Base-by-base conservation (phyloP, 2,888 invertebrate genomes). In the Stenodema calcarata region DNA sequence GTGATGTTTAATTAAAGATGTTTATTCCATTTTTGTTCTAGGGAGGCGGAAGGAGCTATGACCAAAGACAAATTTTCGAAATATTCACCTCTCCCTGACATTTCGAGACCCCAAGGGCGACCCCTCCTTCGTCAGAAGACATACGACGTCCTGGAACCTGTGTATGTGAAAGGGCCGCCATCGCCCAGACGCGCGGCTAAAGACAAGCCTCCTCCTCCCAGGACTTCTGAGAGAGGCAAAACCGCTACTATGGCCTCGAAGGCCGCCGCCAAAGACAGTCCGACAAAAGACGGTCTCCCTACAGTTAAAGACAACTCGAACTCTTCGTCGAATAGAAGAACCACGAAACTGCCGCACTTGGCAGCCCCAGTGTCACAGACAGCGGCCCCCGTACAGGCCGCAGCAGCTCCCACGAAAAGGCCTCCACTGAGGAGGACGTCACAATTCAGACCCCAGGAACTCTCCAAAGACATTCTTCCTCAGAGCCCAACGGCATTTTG, bases 131-230 rank as follows among this genome's bases (percentile, higher is more conserved):
- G 88, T 47, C 86, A 88, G 50, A 86, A 83, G 81, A 88, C 88
- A 16, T 88, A 88, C 85, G 87, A 88, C 41, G 88, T 88, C 47
- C 41, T 88, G 3, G 87, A 88, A 30, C 88, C 88, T 0, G 73
- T 88, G 23, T 88, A 84, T 41, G 88, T 88, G 30, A 88, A 87
- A 80, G 87, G 87, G 28, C 87, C 87, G 76, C 69, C 79, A 7
- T n/a, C 69, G 23, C 42, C 82, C 6, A 42, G 18, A 14, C 16
- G 14, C n/a, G 69, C 69, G 0, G 23, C 44, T n/a, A 42, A 18
- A 12, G 42, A 78, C 41, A 42, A 14, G 23, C 41, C 41, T 27
- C 35, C n/a, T 0, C 62, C 82, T 12, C 69, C 69, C 11, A 62
- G 42, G 42, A 35, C 69, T 4, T 41, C 69, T 9, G 82, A 82